Evolutionary conservation across 2,797 vertebrate species (phyloP), one percentile per base, ranked within the genome.

Genomic region (Forpus xanthops): DNA sequence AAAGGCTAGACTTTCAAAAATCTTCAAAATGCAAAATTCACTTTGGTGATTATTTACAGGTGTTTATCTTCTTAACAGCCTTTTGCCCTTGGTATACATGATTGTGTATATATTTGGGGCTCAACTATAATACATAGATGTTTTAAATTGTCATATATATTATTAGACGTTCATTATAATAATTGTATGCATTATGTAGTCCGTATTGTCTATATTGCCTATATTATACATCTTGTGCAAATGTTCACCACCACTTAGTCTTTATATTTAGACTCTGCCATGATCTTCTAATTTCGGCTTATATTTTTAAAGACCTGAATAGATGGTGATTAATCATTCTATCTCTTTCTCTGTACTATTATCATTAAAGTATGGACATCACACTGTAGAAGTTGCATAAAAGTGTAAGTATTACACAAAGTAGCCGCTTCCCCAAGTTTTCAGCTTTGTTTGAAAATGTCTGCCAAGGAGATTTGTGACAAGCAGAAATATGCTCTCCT

Each of bases 201-300:
- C 25, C 31, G 8, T 64, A 15, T 47, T 35, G 9, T 75, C 28
- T 65, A 7, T 60, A n/a, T 25, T 73, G 23, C 23, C 12, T 33
- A 2, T 61, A 15, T 52, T 75, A 8, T n/a, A 14, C 55, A 21
- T 35, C 7, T 82, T 79, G 53, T 0, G 3, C 28, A 85, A 76
- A 76, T 58, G 5, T 76, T 85, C 41, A 56, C 20, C 31, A 37
- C 20, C 14, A 25, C 14, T 79, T 37, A 45, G 12, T 90, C 56
- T 80, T 71, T 35, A 21, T 80, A 67, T 64, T 85, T 50, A 67
- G 25, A 33, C 50, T 47, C 17, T 33, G 53, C 10, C 17, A 18
- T 20, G 39, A 66, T 42, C 30, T 89, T 91, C 37, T 76, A 66
- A 82, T 79, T 92, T 82, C 35, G 73, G 19, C 33, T 76, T 21